phyloP scores from a whole-genome alignment of 2,888 invertebrate species.

The Brachyptera putata region DNA sequence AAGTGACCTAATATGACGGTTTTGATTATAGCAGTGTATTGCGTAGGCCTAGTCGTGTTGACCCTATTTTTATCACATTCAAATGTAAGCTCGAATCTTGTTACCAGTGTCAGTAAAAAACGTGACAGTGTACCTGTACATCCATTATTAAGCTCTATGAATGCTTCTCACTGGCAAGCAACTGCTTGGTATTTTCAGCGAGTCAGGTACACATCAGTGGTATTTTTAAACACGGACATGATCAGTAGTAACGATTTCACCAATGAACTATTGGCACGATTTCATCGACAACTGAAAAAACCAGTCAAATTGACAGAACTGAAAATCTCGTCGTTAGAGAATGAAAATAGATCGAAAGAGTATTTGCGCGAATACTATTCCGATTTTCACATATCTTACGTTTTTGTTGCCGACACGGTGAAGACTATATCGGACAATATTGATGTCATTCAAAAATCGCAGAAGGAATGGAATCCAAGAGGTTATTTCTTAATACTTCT shows the following conservation, averaged over 20 bases:
- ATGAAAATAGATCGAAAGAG: not conserved
- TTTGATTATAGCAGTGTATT: too few relatives aligned
- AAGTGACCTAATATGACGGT: too few relatives aligned
- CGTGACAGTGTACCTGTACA: too few relatives aligned
- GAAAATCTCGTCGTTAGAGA: not conserved
- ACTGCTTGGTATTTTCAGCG: not conserved
- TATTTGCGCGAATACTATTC: not conserved
- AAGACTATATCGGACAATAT: not conserved
- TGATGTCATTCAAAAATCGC: not conserved
- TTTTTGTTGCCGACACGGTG: not conserved
- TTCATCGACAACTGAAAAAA: not conserved
- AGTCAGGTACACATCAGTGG: not conserved
- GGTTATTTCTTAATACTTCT: not conserved
- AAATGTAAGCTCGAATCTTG: too few relatives aligned
- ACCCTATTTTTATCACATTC: too few relatives aligned
- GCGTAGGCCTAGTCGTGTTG: too few relatives aligned
- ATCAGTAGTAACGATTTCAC: not conserved
- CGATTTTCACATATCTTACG: not conserved
- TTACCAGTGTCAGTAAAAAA: too few relatives aligned
- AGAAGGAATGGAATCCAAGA: not conserved
- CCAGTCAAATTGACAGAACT: not conserved
- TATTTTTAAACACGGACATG: not conserved
- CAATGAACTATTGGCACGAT: not conserved
- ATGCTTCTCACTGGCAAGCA: not conserved
- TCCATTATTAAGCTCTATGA: too few relatives aligned